Conservation (phyloP, 2,888 invertebrate genomes). For the Gortyna flavago region DNA sequence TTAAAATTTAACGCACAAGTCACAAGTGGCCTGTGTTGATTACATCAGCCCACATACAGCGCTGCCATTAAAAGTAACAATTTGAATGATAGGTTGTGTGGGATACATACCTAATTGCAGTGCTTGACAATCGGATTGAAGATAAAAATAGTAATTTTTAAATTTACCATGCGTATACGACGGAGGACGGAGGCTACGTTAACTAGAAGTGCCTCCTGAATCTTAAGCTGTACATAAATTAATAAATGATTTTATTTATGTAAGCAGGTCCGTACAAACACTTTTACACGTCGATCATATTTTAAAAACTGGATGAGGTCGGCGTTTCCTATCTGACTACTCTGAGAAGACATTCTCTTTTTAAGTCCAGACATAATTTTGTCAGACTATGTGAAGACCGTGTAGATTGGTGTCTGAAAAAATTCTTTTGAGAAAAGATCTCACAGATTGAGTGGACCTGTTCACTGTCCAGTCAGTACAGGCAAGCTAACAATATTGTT, state of each 20-base stretch:
- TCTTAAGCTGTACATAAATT: background rate
- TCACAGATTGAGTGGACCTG: background rate
- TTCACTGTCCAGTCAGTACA: background rate
- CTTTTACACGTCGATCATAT: too few relatives aligned
- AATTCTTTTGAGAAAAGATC: background rate
- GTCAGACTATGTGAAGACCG: background rate
- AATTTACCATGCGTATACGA: background rate
- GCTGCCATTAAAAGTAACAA: background rate
- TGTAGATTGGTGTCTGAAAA: background rate
- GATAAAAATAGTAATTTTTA: background rate
- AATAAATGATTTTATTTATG: too few relatives aligned
- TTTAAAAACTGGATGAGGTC: too few relatives aligned
- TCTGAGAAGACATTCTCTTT: too few relatives aligned
- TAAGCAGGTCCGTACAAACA: too few relatives aligned
- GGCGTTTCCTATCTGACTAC: too few relatives aligned
- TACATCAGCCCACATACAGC: background rate
- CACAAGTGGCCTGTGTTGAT: too few relatives aligned
- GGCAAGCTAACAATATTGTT: background rate
- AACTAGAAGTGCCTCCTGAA: background rate
- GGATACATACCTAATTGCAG: slow-evolving; percentile 9
- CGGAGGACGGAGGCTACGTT: background rate
- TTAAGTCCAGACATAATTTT: too few relatives aligned
- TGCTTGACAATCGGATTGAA: slow-evolving; percentile 2
- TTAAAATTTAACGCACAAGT: too few relatives aligned
- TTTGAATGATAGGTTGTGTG: slow-evolving; percentile 1